Percentiles rank a stretch among this genome's conserved stretches.
Conservation (phyloP, 1,140 invertebrate genomes). For the Charaxes varanes region DNA sequence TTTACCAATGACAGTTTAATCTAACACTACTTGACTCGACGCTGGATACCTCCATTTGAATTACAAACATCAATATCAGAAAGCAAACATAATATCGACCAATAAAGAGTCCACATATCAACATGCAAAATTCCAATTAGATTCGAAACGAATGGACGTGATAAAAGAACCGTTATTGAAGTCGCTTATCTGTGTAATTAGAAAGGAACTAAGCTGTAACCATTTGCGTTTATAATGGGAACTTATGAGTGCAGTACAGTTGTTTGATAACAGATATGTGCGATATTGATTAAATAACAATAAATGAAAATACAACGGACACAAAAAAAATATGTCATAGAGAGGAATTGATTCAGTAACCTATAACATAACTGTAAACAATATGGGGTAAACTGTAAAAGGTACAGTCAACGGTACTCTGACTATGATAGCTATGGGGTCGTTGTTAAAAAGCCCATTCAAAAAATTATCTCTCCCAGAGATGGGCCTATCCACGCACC, state of each 20-base stretch:
- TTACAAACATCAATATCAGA: slow-evolving; percentile 64
- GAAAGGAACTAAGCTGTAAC: slow-evolving; percentile 70
- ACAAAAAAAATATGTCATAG: neutral
- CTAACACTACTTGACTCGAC: slow-evolving; percentile 30
- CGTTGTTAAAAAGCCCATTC: slow-evolving; percentile 53
- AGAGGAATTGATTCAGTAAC: too few relatives aligned
- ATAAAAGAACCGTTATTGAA: slow-evolving; percentile 70
- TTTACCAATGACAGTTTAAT: slow-evolving; percentile 26
- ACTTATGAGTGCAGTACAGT: slow-evolving; percentile 49
- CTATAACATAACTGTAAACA: too few relatives aligned
- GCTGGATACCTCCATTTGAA: slow-evolving; percentile 39
- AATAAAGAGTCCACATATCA: slow-evolving; percentile 70
- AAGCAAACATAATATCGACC: slow-evolving; percentile 70
- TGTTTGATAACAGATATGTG: slow-evolving; percentile 43
- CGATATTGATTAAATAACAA: slow-evolving; percentile 17
- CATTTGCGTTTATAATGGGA: slow-evolving; percentile 68
- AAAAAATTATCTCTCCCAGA: slow-evolving; percentile 61
- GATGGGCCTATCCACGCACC: slow-evolving; percentile 51
- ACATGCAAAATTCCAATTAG: slow-evolving; percentile 73
- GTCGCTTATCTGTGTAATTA: slow-evolving; percentile 70
- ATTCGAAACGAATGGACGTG: slow-evolving; percentile 68
- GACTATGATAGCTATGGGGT: too few relatives aligned
- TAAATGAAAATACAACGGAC: slow-evolving; percentile 1
- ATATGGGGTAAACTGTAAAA: too few relatives aligned
- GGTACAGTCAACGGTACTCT: too few relatives aligned